Evolutionary conservation across 2,888 invertebrate species (phyloP), one percentile per base, ranked within the genome.

Genomic region (Disparrhopalites patrizii): DNA sequence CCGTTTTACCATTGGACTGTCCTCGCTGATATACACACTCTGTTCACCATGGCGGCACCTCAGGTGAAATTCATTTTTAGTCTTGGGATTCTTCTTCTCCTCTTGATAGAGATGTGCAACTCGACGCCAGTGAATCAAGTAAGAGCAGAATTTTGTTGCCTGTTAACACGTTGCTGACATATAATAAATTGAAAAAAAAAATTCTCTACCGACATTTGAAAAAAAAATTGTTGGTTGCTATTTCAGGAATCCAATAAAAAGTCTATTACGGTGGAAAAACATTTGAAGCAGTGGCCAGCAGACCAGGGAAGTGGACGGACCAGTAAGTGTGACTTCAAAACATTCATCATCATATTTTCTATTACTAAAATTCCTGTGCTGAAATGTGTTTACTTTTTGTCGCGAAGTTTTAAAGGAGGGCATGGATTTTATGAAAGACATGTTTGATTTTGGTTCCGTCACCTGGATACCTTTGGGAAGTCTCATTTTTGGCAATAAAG

Each of bases 381-480:
- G n/a, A n/a, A n/a, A n/a, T n/a, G n/a, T n/a, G n/a, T n/a, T n/a
- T n/a, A n/a, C n/a, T n/a, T n/a, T n/a, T n/a, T n/a, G n/a, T n/a
- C n/a, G n/a, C n/a, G n/a, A n/a, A 54, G 54, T 54, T 18, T 3
- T 31, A 5, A 54, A 56, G 10, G 30, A 33, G 3, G 55, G 27
- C 1, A 25, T 25, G 30, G 30, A 55, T 18, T n/a, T 63, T n/a
- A 55, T 54, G 63, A 63, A 63, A 25, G 63, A 63, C 25, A 43
- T 52, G 52, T 54, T 63, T 31, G 55, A 63, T 55, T 43, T 38
- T 28, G 36, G 54, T 2, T 27, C 52, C 13, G 27, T 63, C 15
- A 40, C 40, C 10, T 63, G 54, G 55, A 55, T 63, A 5, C 63
- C 63, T 1, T 20, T 63, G 18, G 63, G 63, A 2, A 52, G 54